Evolutionary conservation across 2,888 invertebrate species (phyloP).

Genomic region (Isotomurus palustris): DNA sequence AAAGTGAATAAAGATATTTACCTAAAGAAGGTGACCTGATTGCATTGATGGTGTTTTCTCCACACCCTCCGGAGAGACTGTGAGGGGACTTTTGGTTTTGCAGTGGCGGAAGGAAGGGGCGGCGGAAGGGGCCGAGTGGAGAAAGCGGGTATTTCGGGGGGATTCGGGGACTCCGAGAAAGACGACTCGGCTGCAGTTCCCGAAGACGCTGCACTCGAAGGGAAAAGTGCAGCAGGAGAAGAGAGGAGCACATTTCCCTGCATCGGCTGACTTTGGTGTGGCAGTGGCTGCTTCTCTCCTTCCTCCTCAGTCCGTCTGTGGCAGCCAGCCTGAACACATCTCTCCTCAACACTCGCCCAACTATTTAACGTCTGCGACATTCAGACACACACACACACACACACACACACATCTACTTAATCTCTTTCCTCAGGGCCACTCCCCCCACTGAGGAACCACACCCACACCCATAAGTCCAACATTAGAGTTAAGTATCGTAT

Average conservation of each 20-base stretch:
- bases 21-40: too few relatives aligned
- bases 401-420: not conserved
- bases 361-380: too few relatives aligned
- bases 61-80: not conserved
- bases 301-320: constrained; percentile 3
- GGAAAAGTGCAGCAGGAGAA: too few relatives aligned
- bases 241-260: too few relatives aligned
- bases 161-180: not conserved
- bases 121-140: not conserved
- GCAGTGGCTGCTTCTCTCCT: not conserved
- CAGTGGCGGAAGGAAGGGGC: not conserved
- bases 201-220: too few relatives aligned
- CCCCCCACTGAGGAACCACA: not conserved
- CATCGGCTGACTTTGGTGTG: not conserved
- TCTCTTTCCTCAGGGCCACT: not conserved
- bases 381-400: too few relatives aligned
- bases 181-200: too few relatives aligned
- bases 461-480: not conserved
- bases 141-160: not conserved
- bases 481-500: too few relatives aligned
- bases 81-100: not conserved
- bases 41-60: too few relatives aligned
- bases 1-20: too few relatives aligned
- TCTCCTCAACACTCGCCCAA: not conserved
- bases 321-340: constrained; percentile 3